Conservation (phyloP, 2,888 invertebrate species). For the Caenorhabditis panamensis region DNA sequence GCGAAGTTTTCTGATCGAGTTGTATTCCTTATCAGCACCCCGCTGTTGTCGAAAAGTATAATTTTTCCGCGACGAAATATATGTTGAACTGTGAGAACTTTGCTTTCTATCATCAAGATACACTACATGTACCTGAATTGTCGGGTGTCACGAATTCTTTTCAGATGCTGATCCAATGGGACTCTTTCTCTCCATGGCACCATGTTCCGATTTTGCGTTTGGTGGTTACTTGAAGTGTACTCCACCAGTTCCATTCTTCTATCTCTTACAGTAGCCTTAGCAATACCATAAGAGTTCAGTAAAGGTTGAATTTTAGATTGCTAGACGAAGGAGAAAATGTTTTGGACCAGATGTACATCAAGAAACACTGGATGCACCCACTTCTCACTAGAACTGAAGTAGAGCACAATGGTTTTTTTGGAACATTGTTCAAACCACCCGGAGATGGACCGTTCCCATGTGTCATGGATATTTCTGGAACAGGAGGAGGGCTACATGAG, state of each 20-base stretch:
- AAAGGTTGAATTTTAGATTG: slow-evolving; percentile 30
- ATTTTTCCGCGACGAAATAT: too few relatives aligned
- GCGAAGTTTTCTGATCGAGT: too few relatives aligned
- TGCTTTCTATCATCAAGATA: too few relatives aligned
- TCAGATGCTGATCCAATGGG: slow-evolving; percentile 68
- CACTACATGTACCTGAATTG: too few relatives aligned
- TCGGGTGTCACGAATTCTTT: too few relatives aligned
- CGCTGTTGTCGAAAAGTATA: too few relatives aligned
- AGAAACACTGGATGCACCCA: slow-evolving; percentile 67
- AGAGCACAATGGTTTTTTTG: slow-evolving; percentile 62
- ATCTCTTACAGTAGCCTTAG: slow-evolving; percentile 47
- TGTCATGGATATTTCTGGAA: slow-evolving; percentile 65
- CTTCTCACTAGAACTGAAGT: slow-evolving; percentile 58
- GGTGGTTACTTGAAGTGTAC: slow-evolving; percentile 68
- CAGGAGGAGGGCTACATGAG: slow-evolving; percentile 65
- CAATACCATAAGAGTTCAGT: background rate
- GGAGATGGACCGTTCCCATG: slow-evolving; percentile 65
- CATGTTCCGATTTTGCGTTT: slow-evolving; percentile 62
- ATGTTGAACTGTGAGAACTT: too few relatives aligned
- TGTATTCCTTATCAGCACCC: too few relatives aligned
- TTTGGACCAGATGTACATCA: slow-evolving; percentile 55
- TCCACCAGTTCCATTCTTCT: slow-evolving; percentile 66
- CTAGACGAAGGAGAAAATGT: slow-evolving; percentile 33
- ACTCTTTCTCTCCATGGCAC: slow-evolving; percentile 64
- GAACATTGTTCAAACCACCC: slow-evolving; percentile 63